Evolutionary conservation across 2,113 vertebrate species (phyloP).

Genomic region (Labeo catla): DNA sequence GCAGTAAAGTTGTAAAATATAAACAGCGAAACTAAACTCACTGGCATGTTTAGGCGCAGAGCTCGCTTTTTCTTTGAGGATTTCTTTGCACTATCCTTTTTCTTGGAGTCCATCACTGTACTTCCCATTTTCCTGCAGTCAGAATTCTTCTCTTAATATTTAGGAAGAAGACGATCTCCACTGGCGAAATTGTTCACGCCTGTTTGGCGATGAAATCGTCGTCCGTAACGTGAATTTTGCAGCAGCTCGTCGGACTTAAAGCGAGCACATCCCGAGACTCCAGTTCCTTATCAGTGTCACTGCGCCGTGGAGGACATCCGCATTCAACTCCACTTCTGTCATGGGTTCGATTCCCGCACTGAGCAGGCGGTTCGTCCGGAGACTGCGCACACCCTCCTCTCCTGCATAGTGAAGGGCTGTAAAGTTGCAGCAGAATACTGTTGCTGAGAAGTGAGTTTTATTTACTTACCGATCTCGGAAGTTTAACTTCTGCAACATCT

Average conservation of each 20-base stretch:
- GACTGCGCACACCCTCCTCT: neutral
- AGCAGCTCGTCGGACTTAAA: neutral
- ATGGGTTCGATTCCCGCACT: neutral
- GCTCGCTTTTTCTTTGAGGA: constrained; percentile 82
- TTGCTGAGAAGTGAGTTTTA: neutral
- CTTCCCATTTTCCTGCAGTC: constrained; percentile 85
- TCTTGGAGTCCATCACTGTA: constrained; percentile 89
- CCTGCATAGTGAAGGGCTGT: neutral
- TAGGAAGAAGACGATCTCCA: neutral
- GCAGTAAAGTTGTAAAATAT: constrained; percentile 5
- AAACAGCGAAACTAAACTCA: constrained; percentile 77
- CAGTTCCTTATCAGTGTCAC: constrained; percentile 25
- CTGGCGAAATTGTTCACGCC: neutral
- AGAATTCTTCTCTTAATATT: neutral
- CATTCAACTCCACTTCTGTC: constrained; percentile 26
- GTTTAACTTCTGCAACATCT: neutral
- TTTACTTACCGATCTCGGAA: neutral
- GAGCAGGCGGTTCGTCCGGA: neutral
- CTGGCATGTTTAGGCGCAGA: constrained; percentile 93
- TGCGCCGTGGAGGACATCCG: constrained; percentile 35
- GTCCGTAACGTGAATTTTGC: neutral
- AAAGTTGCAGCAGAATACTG: neutral
- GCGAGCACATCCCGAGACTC: neutral
- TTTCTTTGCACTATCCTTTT: constrained; percentile 81
- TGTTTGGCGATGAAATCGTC: neutral